These are phyloP conservation scores for Atlantisia rogersi DNA, from an alignment of 2,113 vertebrate species.

Conservation along the genomic window DNA sequence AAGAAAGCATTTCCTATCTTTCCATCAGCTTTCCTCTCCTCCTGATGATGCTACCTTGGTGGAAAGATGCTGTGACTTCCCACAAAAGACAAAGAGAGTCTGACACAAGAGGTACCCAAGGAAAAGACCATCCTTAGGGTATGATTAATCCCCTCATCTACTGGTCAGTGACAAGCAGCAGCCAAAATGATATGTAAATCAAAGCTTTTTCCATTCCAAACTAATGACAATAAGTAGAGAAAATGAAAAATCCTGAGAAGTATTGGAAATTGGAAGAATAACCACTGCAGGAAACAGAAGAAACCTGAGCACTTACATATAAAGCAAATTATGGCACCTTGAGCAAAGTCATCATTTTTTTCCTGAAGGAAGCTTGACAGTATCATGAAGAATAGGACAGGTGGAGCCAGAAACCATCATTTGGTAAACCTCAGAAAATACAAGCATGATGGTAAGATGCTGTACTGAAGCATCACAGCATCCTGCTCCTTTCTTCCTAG, in stretches of 20 bases:
- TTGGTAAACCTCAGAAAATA: not conserved
- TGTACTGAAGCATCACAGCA: not conserved
- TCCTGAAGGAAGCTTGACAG: not conserved
- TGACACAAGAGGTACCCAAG: not conserved
- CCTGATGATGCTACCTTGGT: not conserved
- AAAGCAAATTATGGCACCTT: not conserved
- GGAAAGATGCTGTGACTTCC: not conserved
- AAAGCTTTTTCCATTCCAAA: not conserved
- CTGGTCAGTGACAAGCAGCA: not conserved
- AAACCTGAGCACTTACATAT: not conserved
- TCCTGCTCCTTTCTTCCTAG: not conserved
- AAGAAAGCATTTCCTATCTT: not conserved
- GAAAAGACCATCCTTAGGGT: not conserved
- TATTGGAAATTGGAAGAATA: not conserved
- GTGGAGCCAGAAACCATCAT: not conserved
- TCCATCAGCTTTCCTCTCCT: not conserved
- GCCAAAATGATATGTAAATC: not conserved
- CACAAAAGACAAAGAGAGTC: not conserved
- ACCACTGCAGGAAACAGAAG: not conserved
- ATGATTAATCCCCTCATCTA: not conserved
- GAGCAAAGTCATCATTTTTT: not conserved
- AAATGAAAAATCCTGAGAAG: not conserved
- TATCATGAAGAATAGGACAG: not conserved
- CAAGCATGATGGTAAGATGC: not conserved
- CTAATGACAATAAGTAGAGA: not conserved